A percentile compares a stretch with the other conserved stretches of the same genome.
phyloP scores from a whole-genome alignment of 2,888 invertebrate species.

The Drosophila ustulata region DNA sequence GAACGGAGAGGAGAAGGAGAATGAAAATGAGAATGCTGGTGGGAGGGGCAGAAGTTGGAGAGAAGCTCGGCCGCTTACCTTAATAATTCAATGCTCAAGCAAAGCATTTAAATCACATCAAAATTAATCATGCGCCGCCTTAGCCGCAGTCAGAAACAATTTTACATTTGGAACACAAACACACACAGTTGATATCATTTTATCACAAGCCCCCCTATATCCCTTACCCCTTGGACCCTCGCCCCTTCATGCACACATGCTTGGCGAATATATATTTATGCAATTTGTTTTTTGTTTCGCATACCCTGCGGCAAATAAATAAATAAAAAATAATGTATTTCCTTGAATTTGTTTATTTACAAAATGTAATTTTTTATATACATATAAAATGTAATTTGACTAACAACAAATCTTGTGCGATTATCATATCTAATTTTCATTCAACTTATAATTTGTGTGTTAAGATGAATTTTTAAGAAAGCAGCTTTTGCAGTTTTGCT shows the following conservation, averaged over 20 bases:
- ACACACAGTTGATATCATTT: constrained; percentile 38
- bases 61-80: constrained; percentile 34
- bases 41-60: neutral
- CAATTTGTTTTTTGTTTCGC: neutral
- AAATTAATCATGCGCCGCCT: constrained; percentile 60
- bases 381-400: no score
- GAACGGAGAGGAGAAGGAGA: neutral
- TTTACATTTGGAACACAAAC: constrained; percentile 43
- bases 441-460: no score
- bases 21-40: neutral
- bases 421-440: no score
- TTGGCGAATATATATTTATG: neutral
- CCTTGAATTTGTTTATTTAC: no score
- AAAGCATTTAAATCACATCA: constrained; percentile 65
- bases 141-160: constrained; percentile 51
- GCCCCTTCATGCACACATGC: constrained; percentile 2
- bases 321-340: no score
- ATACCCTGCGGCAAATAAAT: no score
- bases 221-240: neutral
- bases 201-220: constrained; percentile 8
- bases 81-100: constrained; percentile 60
- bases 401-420: no score
- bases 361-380: no score
- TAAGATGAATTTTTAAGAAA: no score
- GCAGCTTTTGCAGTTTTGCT: no score